Base-by-base conservation (phyloP, 2,113 vertebrate genomes). In the Taxidea taxus region DNA sequence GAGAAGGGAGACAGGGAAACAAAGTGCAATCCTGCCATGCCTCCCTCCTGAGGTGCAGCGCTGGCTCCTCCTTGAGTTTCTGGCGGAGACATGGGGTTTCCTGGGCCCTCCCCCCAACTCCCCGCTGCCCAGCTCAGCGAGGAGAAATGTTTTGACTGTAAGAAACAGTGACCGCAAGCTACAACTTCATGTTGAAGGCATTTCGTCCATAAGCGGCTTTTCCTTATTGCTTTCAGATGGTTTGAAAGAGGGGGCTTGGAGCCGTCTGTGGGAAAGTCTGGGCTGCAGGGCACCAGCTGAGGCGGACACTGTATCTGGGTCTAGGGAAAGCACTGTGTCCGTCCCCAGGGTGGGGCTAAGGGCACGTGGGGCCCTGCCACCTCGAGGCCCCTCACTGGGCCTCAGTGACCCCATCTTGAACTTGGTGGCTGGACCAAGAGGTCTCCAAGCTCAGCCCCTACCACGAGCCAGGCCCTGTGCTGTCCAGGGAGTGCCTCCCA, bases 221-320 rank as follows among this genome's bases (percentile, higher is more conserved):
- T 42, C 75, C 91, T 96, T 66, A 81, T 81, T 44, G 13, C 92
- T 97, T 92, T 95, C 97, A 90, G 94, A 97, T 94, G 97, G 90
- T 37, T 70, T 60, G 31, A 68, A 93, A 83, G 9, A 25, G 49
- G 7, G 1, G 1, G 49, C 20, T 23, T 1, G 5, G 37, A 51
- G 75, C 15, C 49, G 11, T 27, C 4, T 0, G 4, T 0, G 54
- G 39, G 56, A 34, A 42, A 14, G 8, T 5, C 27, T 1, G 7
- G 23, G 58, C 7, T 0, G 1, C 11, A 2, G 44, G 5, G 14
- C 21, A 1, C 7, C 42, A 15, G 75, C n/a, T 13, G 15, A 0
- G 16, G 56, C 8, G 0, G 12, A 7, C 39, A n/a, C 44, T 16
- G 11, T 18, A 5, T 39, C 27, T 0, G 4, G 34, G 9, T 34